These are phyloP conservation scores for Theropithecus gelada DNA, from an alignment of 2,113 vertebrate genomes.

Conservation along the genomic window DNA sequence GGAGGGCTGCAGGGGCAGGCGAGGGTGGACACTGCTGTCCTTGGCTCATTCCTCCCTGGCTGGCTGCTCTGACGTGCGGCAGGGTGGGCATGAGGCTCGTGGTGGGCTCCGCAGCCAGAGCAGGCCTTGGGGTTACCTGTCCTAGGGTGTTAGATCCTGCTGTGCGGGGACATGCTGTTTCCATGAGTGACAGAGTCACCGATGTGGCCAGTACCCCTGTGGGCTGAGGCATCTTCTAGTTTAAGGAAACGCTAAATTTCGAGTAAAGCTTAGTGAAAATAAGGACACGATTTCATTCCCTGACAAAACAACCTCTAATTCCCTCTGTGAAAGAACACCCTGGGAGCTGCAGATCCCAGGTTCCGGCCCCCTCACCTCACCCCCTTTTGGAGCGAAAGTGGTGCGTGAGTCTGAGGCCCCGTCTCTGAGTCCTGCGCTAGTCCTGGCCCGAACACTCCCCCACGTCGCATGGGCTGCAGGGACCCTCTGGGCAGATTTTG, in stretches of 20 bases:
- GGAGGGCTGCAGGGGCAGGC: not conserved
- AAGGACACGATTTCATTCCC: not conserved
- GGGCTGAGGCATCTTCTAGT: not conserved
- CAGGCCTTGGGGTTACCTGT: not conserved
- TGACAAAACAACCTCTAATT: fast-evolving
- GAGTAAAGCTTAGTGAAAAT: not conserved
- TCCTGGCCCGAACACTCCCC: not conserved
- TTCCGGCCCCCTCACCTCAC: no score
- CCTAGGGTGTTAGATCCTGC: not conserved
- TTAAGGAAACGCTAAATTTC: not conserved
- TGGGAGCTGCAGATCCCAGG: not conserved
- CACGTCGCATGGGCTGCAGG: fast-evolving
- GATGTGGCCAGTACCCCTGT: no score
- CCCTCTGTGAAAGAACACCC: not conserved
- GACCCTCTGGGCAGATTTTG: not conserved
- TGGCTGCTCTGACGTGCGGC: fast-evolving
- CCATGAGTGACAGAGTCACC: not conserved
- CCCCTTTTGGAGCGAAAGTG: fast-evolving
- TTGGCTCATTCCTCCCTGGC: not conserved
- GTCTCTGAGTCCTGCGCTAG: not conserved
- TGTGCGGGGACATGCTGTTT: not conserved
- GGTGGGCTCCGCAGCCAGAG: fast-evolving
- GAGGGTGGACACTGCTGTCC: not conserved
- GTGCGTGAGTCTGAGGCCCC: not conserved
- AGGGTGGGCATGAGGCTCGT: not conserved